These are phyloP conservation scores for Saturnia japonica DNA, from an alignment of 2,888 invertebrate genomes.

Conservation along the genomic window DNA sequence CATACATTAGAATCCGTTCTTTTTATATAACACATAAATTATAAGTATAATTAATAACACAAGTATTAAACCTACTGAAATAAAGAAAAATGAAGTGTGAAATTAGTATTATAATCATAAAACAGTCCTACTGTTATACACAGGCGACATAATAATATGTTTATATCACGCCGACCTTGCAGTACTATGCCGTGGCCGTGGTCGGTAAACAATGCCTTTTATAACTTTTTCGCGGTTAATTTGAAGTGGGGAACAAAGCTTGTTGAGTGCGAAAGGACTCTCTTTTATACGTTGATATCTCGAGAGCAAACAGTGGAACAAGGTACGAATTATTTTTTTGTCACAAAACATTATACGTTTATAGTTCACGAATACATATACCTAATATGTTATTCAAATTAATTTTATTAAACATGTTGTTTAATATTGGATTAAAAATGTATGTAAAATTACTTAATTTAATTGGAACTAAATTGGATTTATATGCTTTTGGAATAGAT, in stretches of 20 bases:
- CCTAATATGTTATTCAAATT: background rate
- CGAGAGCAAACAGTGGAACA: constrained; percentile 29
- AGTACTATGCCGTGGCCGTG: constrained; percentile 20
- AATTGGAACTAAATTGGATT: too few relatives aligned
- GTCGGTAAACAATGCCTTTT: constrained; percentile 26
- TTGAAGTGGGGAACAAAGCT: constrained; percentile 42
- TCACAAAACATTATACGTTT: constrained; percentile 5
- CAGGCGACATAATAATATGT: background rate
- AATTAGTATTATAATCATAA: background rate
- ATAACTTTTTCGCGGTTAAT: constrained; percentile 47
- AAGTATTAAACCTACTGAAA: background rate
- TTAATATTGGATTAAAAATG: too few relatives aligned
- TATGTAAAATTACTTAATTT: too few relatives aligned
- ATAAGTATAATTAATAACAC: background rate
- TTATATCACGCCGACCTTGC: constrained; percentile 14
- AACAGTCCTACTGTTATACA: background rate
- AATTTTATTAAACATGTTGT: too few relatives aligned
- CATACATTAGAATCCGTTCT: too few relatives aligned
- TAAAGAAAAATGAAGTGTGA: background rate
- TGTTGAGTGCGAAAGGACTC: constrained; percentile 22
- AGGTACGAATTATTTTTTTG: constrained; percentile 30
- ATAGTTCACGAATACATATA: constrained; percentile 8
- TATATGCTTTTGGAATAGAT: too few relatives aligned
- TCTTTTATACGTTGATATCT: constrained; percentile 23
- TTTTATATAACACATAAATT: too few relatives aligned